Base-by-base conservation (phyloP, 92 coral and sea anemone species). In the Palythoa grandiflora region DNA sequence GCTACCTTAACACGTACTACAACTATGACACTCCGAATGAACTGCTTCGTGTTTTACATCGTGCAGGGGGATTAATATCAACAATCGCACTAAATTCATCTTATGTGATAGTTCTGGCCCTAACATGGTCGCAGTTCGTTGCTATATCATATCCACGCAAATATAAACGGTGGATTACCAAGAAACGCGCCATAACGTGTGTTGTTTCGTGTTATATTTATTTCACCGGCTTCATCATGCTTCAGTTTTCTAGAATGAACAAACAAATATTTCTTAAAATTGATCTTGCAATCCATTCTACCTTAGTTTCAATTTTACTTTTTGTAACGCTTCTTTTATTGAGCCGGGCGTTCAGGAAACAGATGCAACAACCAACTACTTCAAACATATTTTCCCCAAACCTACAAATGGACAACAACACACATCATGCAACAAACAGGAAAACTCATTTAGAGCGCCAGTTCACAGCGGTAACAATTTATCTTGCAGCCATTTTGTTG, bases 1-100 rank as follows among this genome's bases (percentile, higher is more conserved):
- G 87, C 21, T 90, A 87, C 39, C 13, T 86, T 36, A 79, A 59
- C 6, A 88, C 71, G 51, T 44, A 38, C 35, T 38, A 87, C 68
- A 37, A 28, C 28, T 28, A 28, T 28, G 28, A 28, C 28, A 28
- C 28, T 28, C 28, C 28, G 28, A 28, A 28, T 28, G 71, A 55
- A 6, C n/a, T 55, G 55, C 47, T 93, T 13, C 3, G 16, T 16
- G 68, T 66, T 11, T 89, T 95, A 16, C 85, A 91, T 71, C 72
- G 63, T 1, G 88, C 91, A 9, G 98, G 98, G 13, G 93, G 87
- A 87, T 83, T 88, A 38, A 80, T 91, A 44, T 93, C 98, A 5
- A 95, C 98, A n/a, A 93, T 95, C 6, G 91, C 98, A 2, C 91
- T 95, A 16, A 95, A 96, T 80, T 95, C 98, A 8, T 95, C 98